phyloP scores from a whole-genome alignment of 2,888 invertebrate genomes.

The Drosophila stalkeri region DNA sequence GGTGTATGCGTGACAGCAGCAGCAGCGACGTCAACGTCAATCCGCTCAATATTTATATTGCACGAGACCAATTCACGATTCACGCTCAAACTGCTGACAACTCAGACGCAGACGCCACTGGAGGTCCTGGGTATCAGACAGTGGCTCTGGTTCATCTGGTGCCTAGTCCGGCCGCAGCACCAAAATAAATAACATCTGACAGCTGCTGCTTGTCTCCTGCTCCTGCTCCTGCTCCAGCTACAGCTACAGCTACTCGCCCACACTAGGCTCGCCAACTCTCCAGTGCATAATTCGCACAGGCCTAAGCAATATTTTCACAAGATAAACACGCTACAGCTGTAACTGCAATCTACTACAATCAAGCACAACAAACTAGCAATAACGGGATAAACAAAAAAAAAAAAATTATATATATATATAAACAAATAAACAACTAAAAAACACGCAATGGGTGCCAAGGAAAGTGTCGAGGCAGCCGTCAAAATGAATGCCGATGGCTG shows the following conservation, averaged over 20 bases:
- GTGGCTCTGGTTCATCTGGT: conserved; percentile 58
- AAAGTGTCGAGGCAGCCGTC: conserved; percentile 91
- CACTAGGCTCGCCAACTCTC: conserved; percentile 18
- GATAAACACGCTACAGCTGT: conserved; percentile 48
- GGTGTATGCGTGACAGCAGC: conserved; percentile 20
- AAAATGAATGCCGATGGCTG: conserved; percentile 93
- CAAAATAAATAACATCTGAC: conserved; percentile 81
- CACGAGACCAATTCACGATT: conserved; percentile 53
- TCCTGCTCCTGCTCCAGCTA: conserved; percentile 10
- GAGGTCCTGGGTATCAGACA: conserved; percentile 41
- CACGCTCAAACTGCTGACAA: conserved; percentile 35
- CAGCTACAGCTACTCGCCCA: conserved; percentile 4
- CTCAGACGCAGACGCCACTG: conserved; percentile 57
- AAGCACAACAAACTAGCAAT: conserved; percentile 35
- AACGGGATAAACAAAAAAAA: conserved; percentile 13
- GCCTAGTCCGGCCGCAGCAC: conserved; percentile 51
- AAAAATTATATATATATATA: background rate
- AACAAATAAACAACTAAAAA: conserved; percentile 37
- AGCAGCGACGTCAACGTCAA: conserved; percentile 64
- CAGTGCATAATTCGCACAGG: conserved; percentile 37
- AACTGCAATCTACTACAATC: conserved; percentile 47
- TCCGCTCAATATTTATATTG: conserved; percentile 74
- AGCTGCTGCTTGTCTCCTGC: conserved; percentile 56
- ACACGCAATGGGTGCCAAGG: conserved; percentile 90
- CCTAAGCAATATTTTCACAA: conserved; percentile 42